Conservation (phyloP, 2,797 vertebrate species). For the Sphaeramia orbicularis region DNA sequence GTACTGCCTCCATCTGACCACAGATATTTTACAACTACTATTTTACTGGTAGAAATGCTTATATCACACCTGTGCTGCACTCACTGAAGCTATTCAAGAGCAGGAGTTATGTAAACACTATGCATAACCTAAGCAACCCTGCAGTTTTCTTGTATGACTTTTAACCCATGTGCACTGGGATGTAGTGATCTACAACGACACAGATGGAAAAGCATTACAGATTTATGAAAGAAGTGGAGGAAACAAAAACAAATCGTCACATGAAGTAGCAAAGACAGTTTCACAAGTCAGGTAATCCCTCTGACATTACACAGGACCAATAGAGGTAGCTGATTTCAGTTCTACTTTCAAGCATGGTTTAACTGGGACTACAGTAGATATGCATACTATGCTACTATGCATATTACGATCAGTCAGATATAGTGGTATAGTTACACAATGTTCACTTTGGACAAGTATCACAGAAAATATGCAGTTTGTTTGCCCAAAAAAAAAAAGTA, state of each 20-base stretch:
- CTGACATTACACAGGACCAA: slow-evolving; percentile 49
- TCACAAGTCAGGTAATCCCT: slow-evolving; percentile 44
- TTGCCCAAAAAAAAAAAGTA: not conserved
- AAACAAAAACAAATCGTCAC: slow-evolving; percentile 46
- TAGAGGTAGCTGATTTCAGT: slow-evolving; percentile 66
- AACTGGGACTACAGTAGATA: slow-evolving; percentile 46
- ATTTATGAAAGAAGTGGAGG: slow-evolving; percentile 57
- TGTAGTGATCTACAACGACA: slow-evolving; percentile 42
- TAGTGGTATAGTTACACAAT: slow-evolving; percentile 33
- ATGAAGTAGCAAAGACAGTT: slow-evolving; percentile 53
- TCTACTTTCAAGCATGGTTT: slow-evolving; percentile 49
- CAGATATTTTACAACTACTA: too few relatives aligned
- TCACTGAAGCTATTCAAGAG: slow-evolving; percentile 2
- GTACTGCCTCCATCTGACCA: too few relatives aligned
- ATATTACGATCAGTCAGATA: slow-evolving; percentile 36
- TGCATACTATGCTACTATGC: slow-evolving; percentile 41
- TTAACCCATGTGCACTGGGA: slow-evolving; percentile 10
- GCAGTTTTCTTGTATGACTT: not conserved
- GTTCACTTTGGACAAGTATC: slow-evolving; percentile 39
- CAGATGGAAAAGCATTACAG: slow-evolving; percentile 45
- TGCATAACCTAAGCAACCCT: slow-evolving; percentile 6
- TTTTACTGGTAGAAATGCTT: slow-evolving; percentile 2
- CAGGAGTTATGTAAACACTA: slow-evolving; percentile 5
- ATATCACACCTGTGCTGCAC: slow-evolving; percentile 1
- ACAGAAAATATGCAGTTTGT: slow-evolving; percentile 8